These are phyloP conservation scores for Calephelis virginiensis DNA, from an alignment of 1,140 invertebrate genomes.

Conservation along the genomic window DNA sequence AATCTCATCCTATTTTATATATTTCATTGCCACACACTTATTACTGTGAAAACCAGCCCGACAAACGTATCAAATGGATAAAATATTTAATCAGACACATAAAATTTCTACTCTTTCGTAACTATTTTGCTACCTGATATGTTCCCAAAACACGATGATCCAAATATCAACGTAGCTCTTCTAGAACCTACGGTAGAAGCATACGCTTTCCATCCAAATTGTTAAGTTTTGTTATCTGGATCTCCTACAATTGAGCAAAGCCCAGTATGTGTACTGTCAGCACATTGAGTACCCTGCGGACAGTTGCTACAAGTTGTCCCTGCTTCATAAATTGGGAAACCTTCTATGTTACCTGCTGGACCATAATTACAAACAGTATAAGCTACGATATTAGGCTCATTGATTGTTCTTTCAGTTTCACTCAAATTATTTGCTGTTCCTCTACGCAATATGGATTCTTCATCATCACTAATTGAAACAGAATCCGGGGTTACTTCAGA, in stretches of 20 bases:
- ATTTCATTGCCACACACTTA: too few relatives aligned
- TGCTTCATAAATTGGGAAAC: conserved; percentile 65
- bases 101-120: too few relatives aligned
- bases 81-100: too few relatives aligned
- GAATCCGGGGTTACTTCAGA: conserved; percentile 36
- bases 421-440: conserved; percentile 36
- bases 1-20: too few relatives aligned
- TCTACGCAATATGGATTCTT: conserved; percentile 51
- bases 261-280: conserved; percentile 55
- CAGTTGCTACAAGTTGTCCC: conserved; percentile 58
- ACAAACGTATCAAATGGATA: too few relatives aligned
- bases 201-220: too few relatives aligned
- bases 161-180: too few relatives aligned
- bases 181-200: too few relatives aligned
- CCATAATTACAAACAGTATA: conserved; percentile 71
- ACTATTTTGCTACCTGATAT: too few relatives aligned
- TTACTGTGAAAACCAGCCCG: too few relatives aligned
- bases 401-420: conserved; percentile 32
- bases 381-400: conserved; percentile 52
- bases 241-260: conserved; percentile 56
- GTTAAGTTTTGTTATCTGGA: conserved; percentile 39
- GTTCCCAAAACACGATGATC: too few relatives aligned
- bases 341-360: conserved; percentile 65
- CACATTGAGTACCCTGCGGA: conserved; percentile 58
- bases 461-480: conserved; percentile 23